phyloP scores from a whole-genome alignment of 2,797 vertebrate genomes.

The Morelia viridis region DNA sequence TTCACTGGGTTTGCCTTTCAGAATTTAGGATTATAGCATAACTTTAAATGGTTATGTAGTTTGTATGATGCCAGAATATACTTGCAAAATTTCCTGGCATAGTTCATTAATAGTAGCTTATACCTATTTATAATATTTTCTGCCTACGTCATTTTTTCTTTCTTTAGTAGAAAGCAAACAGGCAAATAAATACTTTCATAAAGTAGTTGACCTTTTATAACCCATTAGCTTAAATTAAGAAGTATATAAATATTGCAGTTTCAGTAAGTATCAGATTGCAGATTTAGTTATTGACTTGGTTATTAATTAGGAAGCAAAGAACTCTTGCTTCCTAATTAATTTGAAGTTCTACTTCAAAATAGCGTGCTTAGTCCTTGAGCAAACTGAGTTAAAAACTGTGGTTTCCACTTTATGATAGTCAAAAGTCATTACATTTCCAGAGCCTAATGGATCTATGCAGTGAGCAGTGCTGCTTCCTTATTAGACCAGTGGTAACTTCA shows the following conservation, averaged over 20 bases:
- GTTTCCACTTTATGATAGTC: neutral
- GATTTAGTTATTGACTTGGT: neutral
- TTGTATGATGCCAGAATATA: neutral
- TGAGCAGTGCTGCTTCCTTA: neutral
- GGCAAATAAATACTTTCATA: neutral
- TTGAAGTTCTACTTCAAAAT: neutral
- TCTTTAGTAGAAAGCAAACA: neutral
- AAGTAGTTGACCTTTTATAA: neutral
- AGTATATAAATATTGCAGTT: neutral
- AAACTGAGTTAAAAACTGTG: neutral
- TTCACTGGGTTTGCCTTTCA: neutral
- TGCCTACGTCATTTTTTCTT: neutral
- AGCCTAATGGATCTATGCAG: neutral
- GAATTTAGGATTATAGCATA: neutral
- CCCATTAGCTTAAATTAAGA: neutral
- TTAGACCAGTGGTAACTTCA: neutral
- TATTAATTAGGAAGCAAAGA: neutral
- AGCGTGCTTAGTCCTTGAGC: neutral
- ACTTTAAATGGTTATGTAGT: neutral
- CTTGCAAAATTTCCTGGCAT: neutral
- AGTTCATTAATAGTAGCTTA: neutral
- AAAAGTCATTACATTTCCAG: neutral
- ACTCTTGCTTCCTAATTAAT: too few species aligned
- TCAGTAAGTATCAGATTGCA: neutral
- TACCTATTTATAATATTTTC: neutral